These are phyloP conservation scores for Sturnira hondurensis DNA, from an alignment of 2,113 vertebrate species.

Conservation along the genomic window DNA sequence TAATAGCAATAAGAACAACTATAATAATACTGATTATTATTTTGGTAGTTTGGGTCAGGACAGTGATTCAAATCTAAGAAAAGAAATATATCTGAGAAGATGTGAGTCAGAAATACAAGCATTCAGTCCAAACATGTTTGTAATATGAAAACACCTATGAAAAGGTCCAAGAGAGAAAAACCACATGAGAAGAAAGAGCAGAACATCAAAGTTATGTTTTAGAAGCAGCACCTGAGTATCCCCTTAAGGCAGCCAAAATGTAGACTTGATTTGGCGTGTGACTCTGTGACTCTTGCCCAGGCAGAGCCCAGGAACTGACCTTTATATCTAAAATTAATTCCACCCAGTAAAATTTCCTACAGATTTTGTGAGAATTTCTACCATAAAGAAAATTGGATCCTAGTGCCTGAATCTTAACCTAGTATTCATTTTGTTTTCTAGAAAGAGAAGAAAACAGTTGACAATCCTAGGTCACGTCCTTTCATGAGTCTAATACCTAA, in stretches of 20 bases:
- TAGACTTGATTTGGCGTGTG: background rate
- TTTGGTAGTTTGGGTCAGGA: background rate
- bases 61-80: background rate
- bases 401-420: background rate
- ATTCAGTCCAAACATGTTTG: background rate
- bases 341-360: background rate
- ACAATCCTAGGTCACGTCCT: background rate
- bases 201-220: background rate
- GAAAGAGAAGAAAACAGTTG: background rate
- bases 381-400: background rate
- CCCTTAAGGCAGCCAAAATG: background rate
- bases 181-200: background rate
- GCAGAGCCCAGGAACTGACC: background rate
- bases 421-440: background rate
- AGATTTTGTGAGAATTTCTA: background rate
- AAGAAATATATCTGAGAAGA: background rate
- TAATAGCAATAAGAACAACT: background rate
- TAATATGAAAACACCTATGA: background rate
- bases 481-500: background rate
- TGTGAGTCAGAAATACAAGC: background rate
- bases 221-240: background rate
- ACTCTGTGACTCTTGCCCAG: background rate
- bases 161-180: background rate
- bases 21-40: background rate
- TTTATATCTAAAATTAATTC: background rate